A percentile compares a stretch with the other conserved stretches of the same genome.
Conservation (phyloP, 2,888 invertebrate species). For the Nomada goodeniana region DNA sequence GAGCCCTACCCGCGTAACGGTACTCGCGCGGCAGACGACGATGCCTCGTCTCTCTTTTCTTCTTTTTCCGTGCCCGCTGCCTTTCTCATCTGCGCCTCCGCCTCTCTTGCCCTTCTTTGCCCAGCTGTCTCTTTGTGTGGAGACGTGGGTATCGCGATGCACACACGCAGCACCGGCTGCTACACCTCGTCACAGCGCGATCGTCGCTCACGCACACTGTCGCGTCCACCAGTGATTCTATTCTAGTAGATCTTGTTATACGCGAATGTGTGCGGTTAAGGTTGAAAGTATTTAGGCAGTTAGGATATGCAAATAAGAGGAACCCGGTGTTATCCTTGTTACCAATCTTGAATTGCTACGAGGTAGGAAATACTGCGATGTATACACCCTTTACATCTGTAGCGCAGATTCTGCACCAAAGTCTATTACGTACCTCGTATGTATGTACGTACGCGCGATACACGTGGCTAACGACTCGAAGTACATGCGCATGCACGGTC, state of each 20-base stretch:
- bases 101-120: constrained; percentile 19
- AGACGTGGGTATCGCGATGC: constrained; percentile 38
- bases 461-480: neutral
- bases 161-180: constrained; percentile 16
- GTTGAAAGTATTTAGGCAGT: too few relatives aligned
- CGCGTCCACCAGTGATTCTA: neutral
- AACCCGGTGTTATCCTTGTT: too few relatives aligned
- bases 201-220: neutral
- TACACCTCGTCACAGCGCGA: constrained; percentile 17
- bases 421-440: too few relatives aligned
- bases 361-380: too few relatives aligned
- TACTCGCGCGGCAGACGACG: constrained; percentile 61
- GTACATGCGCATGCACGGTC: neutral
- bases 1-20: constrained; percentile 61
- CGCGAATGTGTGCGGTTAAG: too few relatives aligned
- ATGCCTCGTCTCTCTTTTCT: constrained; percentile 1
- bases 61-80: neutral
- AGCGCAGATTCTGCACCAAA: too few relatives aligned
- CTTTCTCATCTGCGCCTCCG: constrained; percentile 1
- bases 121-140: constrained; percentile 44
- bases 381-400: too few relatives aligned
- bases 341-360: too few relatives aligned
- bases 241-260: too few relatives aligned
- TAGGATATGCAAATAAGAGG: too few relatives aligned
- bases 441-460: neutral